Percentiles rank a stretch among this genome's conserved stretches.
These are phyloP conservation scores for Camponotus fellah DNA, from an alignment of 2,888 invertebrate species.

Conservation along the genomic window DNA sequence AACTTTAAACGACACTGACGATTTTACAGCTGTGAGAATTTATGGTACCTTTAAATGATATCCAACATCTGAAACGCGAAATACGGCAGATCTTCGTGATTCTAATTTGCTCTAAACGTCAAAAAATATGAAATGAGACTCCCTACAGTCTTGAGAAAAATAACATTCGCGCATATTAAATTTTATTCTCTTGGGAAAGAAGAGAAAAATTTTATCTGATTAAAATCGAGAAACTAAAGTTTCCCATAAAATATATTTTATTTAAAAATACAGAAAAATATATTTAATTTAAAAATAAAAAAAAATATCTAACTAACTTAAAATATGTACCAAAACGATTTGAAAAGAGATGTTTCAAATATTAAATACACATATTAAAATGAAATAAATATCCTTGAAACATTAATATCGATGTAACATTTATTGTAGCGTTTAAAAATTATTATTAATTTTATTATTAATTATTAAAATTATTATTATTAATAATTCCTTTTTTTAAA, in stretches of 20 bases:
- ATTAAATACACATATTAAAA: neutral
- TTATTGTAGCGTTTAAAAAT: neutral
- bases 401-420: neutral
- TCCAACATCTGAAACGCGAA: neutral
- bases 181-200: neutral
- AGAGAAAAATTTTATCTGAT: too few species aligned
- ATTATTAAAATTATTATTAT: too few species aligned
- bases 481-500: too few species aligned
- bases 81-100: neutral
- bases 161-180: neutral
- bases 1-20: constrained; percentile 40
- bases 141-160: neutral
- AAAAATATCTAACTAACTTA: neutral
- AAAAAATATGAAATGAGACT: constrained; percentile 2
- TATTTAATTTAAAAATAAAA: neutral
- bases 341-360: neutral
- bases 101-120: constrained; percentile 4
- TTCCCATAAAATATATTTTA: too few species aligned
- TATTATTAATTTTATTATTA: too few species aligned
- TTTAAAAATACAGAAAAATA: too few species aligned
- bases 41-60: constrained; percentile 1
- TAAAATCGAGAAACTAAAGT: too few species aligned
- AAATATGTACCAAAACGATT: neutral
- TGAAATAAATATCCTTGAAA: neutral
- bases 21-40: constrained; percentile 27